These are phyloP conservation scores for Diadophis punctatus DNA, from an alignment of 2,113 vertebrate species.

Conservation along the genomic window DNA sequence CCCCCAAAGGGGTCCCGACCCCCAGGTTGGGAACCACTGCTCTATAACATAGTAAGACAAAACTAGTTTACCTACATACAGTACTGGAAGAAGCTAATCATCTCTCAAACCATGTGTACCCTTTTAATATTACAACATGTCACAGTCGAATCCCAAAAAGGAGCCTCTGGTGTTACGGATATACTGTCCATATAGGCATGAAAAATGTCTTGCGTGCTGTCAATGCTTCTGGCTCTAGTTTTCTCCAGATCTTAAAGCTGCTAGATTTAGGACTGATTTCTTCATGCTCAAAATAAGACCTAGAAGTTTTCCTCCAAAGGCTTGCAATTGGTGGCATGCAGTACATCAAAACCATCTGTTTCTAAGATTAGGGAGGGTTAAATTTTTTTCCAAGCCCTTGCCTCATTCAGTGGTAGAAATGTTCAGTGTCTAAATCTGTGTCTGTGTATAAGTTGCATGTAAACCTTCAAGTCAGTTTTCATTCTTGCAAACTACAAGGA, in stretches of 20 bases:
- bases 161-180: neutral
- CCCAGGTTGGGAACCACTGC: no score
- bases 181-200: neutral
- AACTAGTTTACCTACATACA: neutral
- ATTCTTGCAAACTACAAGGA: neutral
- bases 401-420: neutral
- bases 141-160: neutral
- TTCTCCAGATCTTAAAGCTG: neutral
- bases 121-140: neutral
- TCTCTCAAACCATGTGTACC: neutral
- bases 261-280: neutral
- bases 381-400: neutral
- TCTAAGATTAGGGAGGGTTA: neutral
- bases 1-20: no score
- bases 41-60: no score
- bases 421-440: neutral
- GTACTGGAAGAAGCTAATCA: neutral
- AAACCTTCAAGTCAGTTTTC: neutral
- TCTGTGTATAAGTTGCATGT: neutral
- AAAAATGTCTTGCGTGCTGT: neutral
- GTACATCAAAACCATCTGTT: neutral
- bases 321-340: neutral
- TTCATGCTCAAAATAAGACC: neutral
- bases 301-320: neutral
- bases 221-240: neutral